Conservation (phyloP, 2,797 vertebrate species). For the Pseudochromis fuscus region DNA sequence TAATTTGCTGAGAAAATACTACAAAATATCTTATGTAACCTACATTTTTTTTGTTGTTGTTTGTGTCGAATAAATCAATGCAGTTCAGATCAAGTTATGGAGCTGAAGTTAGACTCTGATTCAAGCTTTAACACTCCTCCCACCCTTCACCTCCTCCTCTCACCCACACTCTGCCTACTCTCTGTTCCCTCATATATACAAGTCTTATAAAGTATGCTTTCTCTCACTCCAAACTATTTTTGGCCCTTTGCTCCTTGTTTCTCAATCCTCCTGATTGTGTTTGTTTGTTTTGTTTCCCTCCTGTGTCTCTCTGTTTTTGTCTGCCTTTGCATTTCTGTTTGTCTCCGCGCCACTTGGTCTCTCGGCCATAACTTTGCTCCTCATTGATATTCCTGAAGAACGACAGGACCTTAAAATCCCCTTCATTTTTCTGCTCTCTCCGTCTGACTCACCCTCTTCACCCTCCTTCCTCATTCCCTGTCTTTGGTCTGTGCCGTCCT, state of each 20-base stretch:
- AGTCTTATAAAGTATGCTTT: background rate
- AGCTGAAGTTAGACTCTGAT: background rate
- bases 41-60: background rate
- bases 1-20: conserved; percentile 15
- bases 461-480: conserved; percentile 4
- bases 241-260: background rate
- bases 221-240: conserved; percentile 1
- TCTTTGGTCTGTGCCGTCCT: conserved; percentile 18
- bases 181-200: background rate
- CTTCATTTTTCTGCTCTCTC: background rate
- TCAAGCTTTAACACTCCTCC: background rate
- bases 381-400: conserved; percentile 53
- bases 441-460: background rate
- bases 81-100: background rate
- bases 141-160: conserved; percentile 2
- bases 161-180: conserved; percentile 32
- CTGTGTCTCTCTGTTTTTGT: background rate
- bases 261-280: background rate
- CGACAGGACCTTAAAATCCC: conserved; percentile 23
- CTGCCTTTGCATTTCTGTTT: background rate
- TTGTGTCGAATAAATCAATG: background rate
- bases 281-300: background rate
- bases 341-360: conserved; percentile 5
- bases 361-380: background rate
- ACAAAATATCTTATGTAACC: conserved; percentile 21